These are phyloP conservation scores for Psittacula echo DNA, from an alignment of 2,797 vertebrate species.

Conservation along the genomic window DNA sequence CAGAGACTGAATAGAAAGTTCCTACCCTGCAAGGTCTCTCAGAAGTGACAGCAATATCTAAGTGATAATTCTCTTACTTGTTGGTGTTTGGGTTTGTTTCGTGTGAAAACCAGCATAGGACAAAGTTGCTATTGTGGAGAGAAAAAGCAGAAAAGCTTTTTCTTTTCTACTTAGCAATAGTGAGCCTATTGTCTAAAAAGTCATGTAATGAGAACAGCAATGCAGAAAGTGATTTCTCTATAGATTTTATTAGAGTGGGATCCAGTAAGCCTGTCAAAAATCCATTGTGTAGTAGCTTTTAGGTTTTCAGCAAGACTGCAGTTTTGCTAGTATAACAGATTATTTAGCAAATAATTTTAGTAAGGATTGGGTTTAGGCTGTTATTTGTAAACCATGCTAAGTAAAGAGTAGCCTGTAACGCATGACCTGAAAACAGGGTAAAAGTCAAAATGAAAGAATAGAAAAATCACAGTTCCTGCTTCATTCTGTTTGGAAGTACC, in stretches of 20 bases:
- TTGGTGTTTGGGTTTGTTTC: not conserved
- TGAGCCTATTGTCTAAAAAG: not conserved
- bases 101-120: not conserved
- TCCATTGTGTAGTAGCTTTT: not conserved
- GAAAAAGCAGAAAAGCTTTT: not conserved
- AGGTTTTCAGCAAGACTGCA: not conserved
- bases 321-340: not conserved
- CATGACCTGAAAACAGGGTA: not conserved
- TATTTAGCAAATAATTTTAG: not conserved
- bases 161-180: not conserved
- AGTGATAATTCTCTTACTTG: not conserved
- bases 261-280: not conserved
- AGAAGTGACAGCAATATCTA: not conserved
- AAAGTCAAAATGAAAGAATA: not conserved
- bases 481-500: not conserved
- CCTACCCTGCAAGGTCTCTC: not conserved
- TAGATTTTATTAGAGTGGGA: not conserved
- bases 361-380: not conserved
- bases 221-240: not conserved
- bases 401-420: not conserved
- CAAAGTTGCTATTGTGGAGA: not conserved
- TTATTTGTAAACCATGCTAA: not conserved
- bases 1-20: not conserved
- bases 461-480: not conserved
- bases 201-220: not conserved